These are phyloP conservation scores for Gonatopus flavifemur DNA, from an alignment of 1,140 invertebrate species.

Conservation along the genomic window DNA sequence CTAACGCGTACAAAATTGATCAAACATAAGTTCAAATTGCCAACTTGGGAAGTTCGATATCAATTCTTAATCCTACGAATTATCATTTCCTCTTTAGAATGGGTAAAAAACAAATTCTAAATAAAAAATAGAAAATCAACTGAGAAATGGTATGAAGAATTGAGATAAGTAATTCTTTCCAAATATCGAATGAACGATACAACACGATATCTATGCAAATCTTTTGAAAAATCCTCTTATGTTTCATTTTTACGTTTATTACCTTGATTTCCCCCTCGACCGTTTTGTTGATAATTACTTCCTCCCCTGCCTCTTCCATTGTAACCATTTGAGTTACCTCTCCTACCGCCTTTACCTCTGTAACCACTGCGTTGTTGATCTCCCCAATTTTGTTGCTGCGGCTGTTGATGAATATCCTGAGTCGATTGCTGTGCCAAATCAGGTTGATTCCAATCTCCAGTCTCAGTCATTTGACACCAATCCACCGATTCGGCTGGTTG, in stretches of 20 bases:
- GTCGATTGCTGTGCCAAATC: constrained; percentile 35
- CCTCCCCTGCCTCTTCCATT: constrained; percentile 43
- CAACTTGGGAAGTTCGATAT: no score
- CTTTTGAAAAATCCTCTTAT: no score
- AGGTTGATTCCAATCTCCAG: constrained; percentile 46
- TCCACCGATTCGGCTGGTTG: constrained; percentile 40
- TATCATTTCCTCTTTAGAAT: no score
- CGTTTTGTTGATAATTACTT: constrained; percentile 50
- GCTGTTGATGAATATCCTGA: constrained; percentile 41
- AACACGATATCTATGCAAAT: no score
- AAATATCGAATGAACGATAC: no score
- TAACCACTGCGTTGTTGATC: constrained; percentile 47
- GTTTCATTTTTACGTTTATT: constrained; percentile 11
- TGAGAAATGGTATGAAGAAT: no score
- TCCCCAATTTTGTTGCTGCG: constrained; percentile 44
- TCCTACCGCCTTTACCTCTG: constrained; percentile 46
- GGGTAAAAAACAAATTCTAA: no score
- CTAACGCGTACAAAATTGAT: no score
- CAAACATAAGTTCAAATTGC: no score
- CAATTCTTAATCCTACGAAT: no score
- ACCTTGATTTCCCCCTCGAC: constrained; percentile 52
- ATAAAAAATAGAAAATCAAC: no score
- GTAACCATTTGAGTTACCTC: constrained; percentile 51
- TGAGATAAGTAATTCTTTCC: no score
- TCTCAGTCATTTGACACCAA: constrained; percentile 47